Base-by-base conservation (phyloP, 2,888 invertebrate genomes). In the Calliphora vomitoria region DNA sequence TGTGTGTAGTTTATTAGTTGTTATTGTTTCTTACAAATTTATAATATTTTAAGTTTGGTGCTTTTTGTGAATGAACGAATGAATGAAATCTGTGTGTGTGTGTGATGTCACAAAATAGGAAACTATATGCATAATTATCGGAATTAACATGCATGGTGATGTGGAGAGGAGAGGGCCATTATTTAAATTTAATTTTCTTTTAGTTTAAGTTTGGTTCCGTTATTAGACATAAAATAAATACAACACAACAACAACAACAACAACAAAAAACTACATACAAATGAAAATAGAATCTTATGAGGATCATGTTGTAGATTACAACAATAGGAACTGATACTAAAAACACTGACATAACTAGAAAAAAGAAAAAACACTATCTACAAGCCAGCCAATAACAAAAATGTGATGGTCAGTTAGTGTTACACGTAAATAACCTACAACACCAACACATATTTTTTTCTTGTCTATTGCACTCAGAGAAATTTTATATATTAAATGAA, bases 111-210 rank as follows among this genome's bases (percentile, higher is more conserved):
- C 35, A 50, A 75, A 75, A 82, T 47, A 75, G 75, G 75, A 82
- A 75, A 72, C 44, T 81, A 66, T 68, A 60, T 68, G 58, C 75
- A 82, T 82, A 82, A 75, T 75, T 82, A 82, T 82, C 74, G 74
- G 74, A 74, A 82, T 82, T 80, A 71, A 71, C 38, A 71, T 71
- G 71, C 25, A 41, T 41, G 53, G 38, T 35, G 35, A 6, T 58
- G 53, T 66, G 18, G 18, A 38, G 55, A 25, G 58, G 31, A 20
- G 55, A 47, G 11, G 35, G 25, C 31, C 31, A 53, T 64, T 38
- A n/a, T 64, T 53, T 66, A 38, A 68, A 53, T 78, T 55, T 38
- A 41, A 31, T 53, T 53, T 64, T 66, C 10, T 55, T 64, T 66
- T 31, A 66, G 41, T 64, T 44, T 80, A 38, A 53, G 38, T 64